Percentiles rank a stretch among this genome's conserved stretches.
Evolutionary conservation across 1,140 invertebrate species (phyloP).

Genomic region (Penaeus indicus): DNA sequence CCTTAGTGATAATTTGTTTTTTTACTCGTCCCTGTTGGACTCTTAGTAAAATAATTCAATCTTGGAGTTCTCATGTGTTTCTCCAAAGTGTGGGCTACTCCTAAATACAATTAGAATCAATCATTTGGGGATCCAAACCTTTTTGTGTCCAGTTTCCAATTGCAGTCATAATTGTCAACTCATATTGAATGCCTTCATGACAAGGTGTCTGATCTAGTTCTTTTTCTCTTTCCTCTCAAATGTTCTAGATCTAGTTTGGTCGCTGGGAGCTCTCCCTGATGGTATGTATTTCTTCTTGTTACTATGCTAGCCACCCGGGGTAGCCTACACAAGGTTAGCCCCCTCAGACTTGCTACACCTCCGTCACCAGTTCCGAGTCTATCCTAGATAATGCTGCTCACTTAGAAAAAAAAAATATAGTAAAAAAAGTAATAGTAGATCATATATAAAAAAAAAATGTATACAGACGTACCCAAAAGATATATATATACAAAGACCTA

Average conservation of each 20-base stretch:
- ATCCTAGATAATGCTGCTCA: conserved; percentile 3
- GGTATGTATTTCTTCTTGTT: conserved; percentile 78
- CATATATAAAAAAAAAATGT: no score
- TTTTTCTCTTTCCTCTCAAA: conserved; percentile 69
- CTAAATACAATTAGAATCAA: conserved; percentile 42
- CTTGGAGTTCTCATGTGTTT: conserved; percentile 1
- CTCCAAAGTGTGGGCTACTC: conserved; percentile 28
- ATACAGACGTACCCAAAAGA: no score
- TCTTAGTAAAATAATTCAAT: conserved; percentile 34
- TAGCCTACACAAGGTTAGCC: conserved; percentile 38
- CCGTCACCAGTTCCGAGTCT: not conserved
- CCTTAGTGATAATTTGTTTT: conserved; percentile 50
- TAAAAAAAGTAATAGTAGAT: no score
- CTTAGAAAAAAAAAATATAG: not conserved
- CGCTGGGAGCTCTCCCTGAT: conserved; percentile 95
- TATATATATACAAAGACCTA: no score
- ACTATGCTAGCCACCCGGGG: conserved; percentile 41
- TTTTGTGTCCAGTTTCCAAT: conserved; percentile 63
- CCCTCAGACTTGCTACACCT: not conserved
- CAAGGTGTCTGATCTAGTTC: conserved; percentile 67
- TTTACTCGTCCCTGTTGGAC: conserved; percentile 54
- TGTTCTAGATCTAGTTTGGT: conserved; percentile 97
- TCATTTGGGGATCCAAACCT: conserved; percentile 65
- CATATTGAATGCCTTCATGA: conserved; percentile 60
- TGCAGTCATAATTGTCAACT: conserved; percentile 41